Conservation (phyloP, 2,888 invertebrate species). For the Halocaridina rubra region DNA sequence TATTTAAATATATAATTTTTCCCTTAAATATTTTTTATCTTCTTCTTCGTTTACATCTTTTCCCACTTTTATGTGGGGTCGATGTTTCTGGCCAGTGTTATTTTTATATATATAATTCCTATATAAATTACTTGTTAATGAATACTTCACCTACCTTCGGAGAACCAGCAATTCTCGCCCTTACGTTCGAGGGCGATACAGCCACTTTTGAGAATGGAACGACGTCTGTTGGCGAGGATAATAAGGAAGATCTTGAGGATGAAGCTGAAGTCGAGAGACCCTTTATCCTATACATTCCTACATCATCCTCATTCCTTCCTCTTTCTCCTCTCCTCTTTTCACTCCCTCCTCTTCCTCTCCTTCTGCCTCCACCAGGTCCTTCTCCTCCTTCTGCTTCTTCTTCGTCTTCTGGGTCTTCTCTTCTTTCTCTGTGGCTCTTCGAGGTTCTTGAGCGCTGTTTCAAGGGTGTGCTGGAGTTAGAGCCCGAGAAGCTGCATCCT, state of each 20-base stretch:
- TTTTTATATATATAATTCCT: too few species aligned
- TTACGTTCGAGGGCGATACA: background rate
- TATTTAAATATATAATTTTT: too few species aligned
- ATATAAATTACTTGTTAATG: too few species aligned
- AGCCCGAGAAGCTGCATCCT: background rate
- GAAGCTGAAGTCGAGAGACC: background rate
- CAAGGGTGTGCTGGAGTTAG: background rate
- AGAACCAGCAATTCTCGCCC: background rate
- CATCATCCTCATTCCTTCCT: background rate
- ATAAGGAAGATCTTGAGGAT: background rate
- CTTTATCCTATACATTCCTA: background rate
- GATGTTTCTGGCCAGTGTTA: too few species aligned
- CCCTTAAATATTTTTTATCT: too few species aligned
- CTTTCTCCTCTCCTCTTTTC: background rate
- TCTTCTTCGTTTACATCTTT: too few species aligned
- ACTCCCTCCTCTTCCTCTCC: background rate
- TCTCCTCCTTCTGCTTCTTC: background rate
- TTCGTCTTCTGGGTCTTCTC: background rate
- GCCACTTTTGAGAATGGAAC: background rate
- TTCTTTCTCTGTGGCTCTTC: background rate
- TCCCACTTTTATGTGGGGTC: too few species aligned
- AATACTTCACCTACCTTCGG: background rate
- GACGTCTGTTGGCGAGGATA: background rate
- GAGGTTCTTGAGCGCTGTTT: background rate
- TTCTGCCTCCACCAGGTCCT: background rate